Evolutionary conservation across 1,140 invertebrate species (phyloP), one percentile per base, ranked within the genome.

Genomic region (Lordiphosa stackelbergi): DNA sequence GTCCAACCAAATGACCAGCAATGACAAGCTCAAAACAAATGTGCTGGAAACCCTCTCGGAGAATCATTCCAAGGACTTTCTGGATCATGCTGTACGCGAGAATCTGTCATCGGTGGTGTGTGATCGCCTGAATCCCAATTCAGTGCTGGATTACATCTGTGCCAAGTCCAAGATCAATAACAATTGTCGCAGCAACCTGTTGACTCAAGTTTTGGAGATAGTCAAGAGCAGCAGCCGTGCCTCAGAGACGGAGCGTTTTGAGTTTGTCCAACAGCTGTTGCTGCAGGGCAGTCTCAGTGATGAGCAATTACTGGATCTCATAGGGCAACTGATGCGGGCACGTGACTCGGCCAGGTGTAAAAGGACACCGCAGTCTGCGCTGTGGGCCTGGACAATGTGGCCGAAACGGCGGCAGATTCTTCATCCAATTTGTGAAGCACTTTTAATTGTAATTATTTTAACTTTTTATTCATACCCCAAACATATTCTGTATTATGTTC

Each of bases 11-110:
- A 88, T 88, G 86, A 53, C 31, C 4, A 35, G 22, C 34, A 79
- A 86, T 56, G 51, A 77, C 0, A 85, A 85, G 43, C 55, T 85
- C 0, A 85, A 81, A 53, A 74, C 74, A 1, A 77, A 54, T 49
- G 74, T 87, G 11, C 40, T 88, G 38, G 86, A 88, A 54, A 86
- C 72, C 7, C 66, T 88, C n/a, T 87, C 86, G 7, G 86, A 88
- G 58, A 85, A 87, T 60, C 83, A 87, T 47, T 84, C 86, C 2
- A 86, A 86, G 52, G 86, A 87, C 35, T 88, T 88, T 34, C 56
- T 88, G 12, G 86, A 88, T 53, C 81, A 87, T 64, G 86, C 86
- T 0, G 77, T 88, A 10, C 74, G 84, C 38, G 86, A 88, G 59
- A 88, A 88, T 46, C 66, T 86, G 4, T 85, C 84, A 1, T 78